Percentiles rank a stretch among this genome's conserved stretches.
phyloP scores from a whole-genome alignment of 2,888 invertebrate species.

The Drosophila vallismaia region DNA sequence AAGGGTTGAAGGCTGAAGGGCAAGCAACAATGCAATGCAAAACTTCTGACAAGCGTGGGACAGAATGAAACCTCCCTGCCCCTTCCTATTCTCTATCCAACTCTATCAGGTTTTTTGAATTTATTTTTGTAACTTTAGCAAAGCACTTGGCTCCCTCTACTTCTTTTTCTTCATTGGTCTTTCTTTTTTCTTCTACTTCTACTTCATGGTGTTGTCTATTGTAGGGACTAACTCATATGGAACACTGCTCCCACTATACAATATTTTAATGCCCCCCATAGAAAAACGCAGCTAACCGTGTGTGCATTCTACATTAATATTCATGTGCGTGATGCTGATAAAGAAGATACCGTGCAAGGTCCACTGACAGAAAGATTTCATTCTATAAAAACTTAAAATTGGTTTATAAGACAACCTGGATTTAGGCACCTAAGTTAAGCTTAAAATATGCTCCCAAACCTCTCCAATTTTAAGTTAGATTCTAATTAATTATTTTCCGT shows the following conservation, averaged over 20 bases:
- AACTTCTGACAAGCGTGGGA: slow-evolving; percentile 48
- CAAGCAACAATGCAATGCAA: slow-evolving; percentile 50
- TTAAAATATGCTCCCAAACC: no score
- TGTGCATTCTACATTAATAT: slow-evolving; percentile 77
- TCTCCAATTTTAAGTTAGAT: not conserved
- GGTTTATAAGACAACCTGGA: no score
- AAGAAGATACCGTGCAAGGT: slow-evolving; percentile 15
- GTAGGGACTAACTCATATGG: slow-evolving; percentile 74
- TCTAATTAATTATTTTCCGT: not conserved
- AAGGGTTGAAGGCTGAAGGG: slow-evolving; percentile 31
- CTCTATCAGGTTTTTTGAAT: slow-evolving; percentile 8
- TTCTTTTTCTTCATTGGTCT: slow-evolving; percentile 12
- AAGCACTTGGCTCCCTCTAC: slow-evolving; percentile 11
- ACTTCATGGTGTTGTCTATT: slow-evolving; percentile 54
- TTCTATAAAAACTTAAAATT: no score
- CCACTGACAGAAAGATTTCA: not conserved
- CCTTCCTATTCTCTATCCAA: slow-evolving; percentile 8
- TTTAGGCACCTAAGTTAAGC: no score
- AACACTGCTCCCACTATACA: slow-evolving; percentile 68
- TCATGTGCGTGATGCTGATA: slow-evolving; percentile 60
- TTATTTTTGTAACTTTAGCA: slow-evolving; percentile 11
- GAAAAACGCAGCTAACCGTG: slow-evolving; percentile 78
- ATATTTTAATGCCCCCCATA: slow-evolving; percentile 66
- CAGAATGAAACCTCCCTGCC: slow-evolving; percentile 2
- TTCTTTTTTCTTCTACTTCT: slow-evolving; percentile 12